These are phyloP conservation scores for Chelonoidis abingdonii DNA, from an alignment of 2,113 vertebrate species.

Conservation along the genomic window DNA sequence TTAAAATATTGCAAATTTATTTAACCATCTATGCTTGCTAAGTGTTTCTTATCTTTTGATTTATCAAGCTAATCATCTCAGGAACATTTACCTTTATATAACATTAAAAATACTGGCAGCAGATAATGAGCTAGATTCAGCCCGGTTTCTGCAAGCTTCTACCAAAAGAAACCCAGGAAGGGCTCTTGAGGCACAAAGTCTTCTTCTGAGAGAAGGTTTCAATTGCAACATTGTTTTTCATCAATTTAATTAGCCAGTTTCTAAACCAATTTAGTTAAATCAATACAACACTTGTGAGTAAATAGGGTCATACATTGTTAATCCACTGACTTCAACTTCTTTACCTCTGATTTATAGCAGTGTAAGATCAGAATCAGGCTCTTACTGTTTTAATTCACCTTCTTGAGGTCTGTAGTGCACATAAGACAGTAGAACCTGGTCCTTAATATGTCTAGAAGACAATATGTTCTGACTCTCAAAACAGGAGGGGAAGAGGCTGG, in stretches of 20 bases:
- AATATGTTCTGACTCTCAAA: background rate
- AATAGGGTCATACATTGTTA: background rate
- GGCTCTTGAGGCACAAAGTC: background rate
- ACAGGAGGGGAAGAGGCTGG: background rate
- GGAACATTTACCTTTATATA: slow-evolving; percentile 31
- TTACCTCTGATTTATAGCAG: background rate
- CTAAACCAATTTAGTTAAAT: background rate
- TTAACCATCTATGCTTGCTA: background rate
- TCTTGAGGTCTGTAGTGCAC: background rate
- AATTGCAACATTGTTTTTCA: background rate
- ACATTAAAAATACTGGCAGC: background rate
- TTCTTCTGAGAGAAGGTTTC: background rate
- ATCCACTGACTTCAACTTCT: background rate
- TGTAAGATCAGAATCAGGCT: background rate
- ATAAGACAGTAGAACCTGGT: background rate
- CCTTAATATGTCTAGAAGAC: background rate
- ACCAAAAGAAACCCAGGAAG: background rate
- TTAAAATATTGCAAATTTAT: slow-evolving; percentile 16
- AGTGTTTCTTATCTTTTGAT: slow-evolving; percentile 6
- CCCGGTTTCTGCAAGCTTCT: background rate
- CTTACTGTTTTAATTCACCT: background rate
- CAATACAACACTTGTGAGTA: background rate
- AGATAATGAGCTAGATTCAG: background rate
- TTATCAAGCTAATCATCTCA: slow-evolving; percentile 12
- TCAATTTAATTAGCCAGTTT: background rate